Conservation (phyloP, 64 coral and sea anemone species). For the Montipora cactus region DNA sequence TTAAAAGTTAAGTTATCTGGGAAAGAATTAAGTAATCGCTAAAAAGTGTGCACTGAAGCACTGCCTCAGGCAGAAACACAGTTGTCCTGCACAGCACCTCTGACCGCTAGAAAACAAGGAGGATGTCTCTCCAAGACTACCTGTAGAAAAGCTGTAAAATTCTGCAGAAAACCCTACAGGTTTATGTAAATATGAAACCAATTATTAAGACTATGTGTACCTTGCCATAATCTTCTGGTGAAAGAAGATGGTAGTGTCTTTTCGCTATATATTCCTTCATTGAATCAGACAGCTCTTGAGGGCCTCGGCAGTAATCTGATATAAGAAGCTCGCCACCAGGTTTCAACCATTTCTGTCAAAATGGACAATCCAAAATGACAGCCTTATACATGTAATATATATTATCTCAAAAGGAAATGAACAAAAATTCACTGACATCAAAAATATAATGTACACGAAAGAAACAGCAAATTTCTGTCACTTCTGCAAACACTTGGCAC, state of each 20-base stretch:
- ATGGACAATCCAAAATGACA: background rate
- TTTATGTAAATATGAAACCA: background rate
- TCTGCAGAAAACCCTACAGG: too few relatives aligned
- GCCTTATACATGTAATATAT: background rate
- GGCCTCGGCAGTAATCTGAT: conserved; percentile 89
- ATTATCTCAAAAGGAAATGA: background rate
- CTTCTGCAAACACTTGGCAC: too few relatives aligned
- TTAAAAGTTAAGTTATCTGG: too few relatives aligned
- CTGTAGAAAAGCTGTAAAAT: too few relatives aligned
- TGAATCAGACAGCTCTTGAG: conserved; percentile 68
- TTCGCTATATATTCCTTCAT: conserved; percentile 90
- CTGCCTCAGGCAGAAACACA: too few relatives aligned
- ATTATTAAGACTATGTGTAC: background rate
- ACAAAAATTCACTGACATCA: background rate
- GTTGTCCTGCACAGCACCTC: too few relatives aligned
- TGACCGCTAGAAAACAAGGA: too few relatives aligned
- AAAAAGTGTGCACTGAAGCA: too few relatives aligned
- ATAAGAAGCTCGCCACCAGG: conserved; percentile 94
- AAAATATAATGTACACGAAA: background rate
- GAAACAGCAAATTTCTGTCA: too few relatives aligned
- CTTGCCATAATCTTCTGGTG: conserved; percentile 79
- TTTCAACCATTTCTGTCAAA: conserved; percentile 96
- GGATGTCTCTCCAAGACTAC: too few relatives aligned
- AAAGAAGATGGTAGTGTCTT: conserved; percentile 85
- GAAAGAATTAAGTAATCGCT: too few relatives aligned